Evolutionary conservation across 2,888 invertebrate species (phyloP).

Genomic region (Pristionchus mayeri): DNA sequence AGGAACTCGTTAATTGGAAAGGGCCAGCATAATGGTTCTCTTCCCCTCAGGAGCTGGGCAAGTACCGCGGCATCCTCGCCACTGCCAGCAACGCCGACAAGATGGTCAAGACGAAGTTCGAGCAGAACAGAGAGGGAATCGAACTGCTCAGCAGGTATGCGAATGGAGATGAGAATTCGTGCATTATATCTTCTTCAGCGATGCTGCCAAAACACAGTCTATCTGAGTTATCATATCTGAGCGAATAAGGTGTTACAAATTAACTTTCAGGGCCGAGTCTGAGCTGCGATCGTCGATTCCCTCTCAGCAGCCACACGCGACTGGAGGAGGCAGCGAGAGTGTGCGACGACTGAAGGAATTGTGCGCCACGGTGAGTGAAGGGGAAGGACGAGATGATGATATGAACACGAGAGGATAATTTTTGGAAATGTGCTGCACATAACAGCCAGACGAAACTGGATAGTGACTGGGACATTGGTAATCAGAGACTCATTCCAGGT

Average conservation of each 20-base stretch:
- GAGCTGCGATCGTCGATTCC: slow-evolving; percentile 85
- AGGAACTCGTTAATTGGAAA: no score
- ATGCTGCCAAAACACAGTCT: no score
- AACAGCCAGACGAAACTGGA: no score
- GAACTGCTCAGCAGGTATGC: slow-evolving; percentile 83
- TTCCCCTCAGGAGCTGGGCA: slow-evolving; percentile 83
- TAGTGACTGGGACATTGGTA: no score
- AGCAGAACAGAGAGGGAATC: slow-evolving; percentile 86
- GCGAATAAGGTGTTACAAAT: background rate
- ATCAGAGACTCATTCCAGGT: slow-evolving; percentile 76
- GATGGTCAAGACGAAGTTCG: slow-evolving; percentile 90
- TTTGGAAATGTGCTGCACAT: background rate
- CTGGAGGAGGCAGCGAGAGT: slow-evolving; percentile 78
- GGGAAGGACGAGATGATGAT: background rate
- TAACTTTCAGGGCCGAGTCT: slow-evolving; percentile 72
- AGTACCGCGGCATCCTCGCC: slow-evolving; percentile 91
- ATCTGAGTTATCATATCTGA: no score
- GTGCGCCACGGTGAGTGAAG: slow-evolving; percentile 81
- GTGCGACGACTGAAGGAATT: slow-evolving; percentile 84
- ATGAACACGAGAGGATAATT: no score
- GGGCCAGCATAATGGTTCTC: background rate
- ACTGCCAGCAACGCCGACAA: slow-evolving; percentile 88
- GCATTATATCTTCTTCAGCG: no score
- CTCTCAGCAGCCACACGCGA: slow-evolving; percentile 74
- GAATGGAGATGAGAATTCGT: no score